Conservation (phyloP, 2,797 vertebrate species). For the Cheirogaleus major region DNA sequence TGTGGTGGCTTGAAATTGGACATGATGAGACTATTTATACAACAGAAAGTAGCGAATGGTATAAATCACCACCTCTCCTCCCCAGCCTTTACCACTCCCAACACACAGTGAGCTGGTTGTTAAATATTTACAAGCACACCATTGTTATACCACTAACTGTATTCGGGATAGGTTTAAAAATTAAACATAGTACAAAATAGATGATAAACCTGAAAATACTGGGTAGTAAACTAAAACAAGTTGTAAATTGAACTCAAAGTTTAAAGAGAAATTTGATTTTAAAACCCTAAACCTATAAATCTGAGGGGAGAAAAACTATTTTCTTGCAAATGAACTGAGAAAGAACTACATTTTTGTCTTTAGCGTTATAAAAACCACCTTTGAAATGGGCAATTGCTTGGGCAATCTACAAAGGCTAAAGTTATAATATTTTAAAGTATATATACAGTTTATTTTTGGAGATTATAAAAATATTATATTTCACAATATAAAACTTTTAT, state of each 20-base stretch:
- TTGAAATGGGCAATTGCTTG: neutral
- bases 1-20: neutral
- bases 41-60: neutral
- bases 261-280: neutral
- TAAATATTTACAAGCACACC: neutral
- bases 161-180: neutral
- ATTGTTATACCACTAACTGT: neutral
- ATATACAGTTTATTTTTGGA: neutral
- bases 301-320: neutral
- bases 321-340: neutral
- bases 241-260: neutral
- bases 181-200: neutral
- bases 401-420: neutral
- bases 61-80: neutral
- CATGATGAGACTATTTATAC: neutral
- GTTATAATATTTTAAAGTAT: neutral
- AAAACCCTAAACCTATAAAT: constrained; percentile 21
- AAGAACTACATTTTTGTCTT: neutral
- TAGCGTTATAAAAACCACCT: neutral
- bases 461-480: neutral
- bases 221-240: neutral
- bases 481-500: neutral
- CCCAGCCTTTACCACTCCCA: neutral
- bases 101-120: neutral
- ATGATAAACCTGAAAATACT: neutral